phyloP scores from a whole-genome alignment of 2,888 invertebrate species.

The Lissocephala sabroskyi region DNA sequence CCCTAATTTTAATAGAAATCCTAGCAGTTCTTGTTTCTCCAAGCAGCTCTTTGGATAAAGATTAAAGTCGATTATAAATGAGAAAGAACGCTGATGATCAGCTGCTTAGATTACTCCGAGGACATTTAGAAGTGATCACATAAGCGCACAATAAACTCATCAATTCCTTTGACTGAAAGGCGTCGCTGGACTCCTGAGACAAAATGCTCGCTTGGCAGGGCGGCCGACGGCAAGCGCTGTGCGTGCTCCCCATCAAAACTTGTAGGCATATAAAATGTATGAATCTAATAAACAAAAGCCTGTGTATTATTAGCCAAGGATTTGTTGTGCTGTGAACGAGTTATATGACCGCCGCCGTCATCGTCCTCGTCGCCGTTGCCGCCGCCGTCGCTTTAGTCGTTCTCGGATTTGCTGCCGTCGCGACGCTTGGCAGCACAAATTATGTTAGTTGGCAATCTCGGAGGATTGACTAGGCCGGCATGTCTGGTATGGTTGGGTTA shows the following conservation, averaged over 20 bases:
- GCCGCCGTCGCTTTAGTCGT: too few relatives aligned
- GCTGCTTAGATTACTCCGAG: too few relatives aligned
- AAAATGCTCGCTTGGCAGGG: background rate
- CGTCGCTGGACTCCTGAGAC: too few relatives aligned
- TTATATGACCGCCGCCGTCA: slow-evolving; percentile 28
- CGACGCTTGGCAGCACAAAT: slow-evolving; percentile 38
- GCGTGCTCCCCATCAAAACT: slow-evolving; percentile 34
- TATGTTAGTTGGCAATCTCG: slow-evolving; percentile 60
- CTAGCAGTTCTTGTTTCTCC: too few relatives aligned
- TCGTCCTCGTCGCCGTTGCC: too few relatives aligned
- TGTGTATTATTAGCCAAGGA: slow-evolving; percentile 59
- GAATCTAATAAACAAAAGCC: slow-evolving; percentile 66
- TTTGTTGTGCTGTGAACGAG: slow-evolving; percentile 43
- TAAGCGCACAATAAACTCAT: background rate
- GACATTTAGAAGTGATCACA: too few relatives aligned
- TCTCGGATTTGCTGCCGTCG: slow-evolving; percentile 18
- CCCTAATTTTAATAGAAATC: too few relatives aligned
- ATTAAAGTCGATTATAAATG: too few relatives aligned
- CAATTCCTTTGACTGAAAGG: too few relatives aligned
- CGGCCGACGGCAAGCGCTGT: too few relatives aligned
- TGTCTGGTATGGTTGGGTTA: background rate
- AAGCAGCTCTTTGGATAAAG: too few relatives aligned
- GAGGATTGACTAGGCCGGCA: slow-evolving; percentile 50
- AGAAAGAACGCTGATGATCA: too few relatives aligned
- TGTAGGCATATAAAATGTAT: slow-evolving; percentile 51